phyloP scores from a whole-genome alignment of 2,888 invertebrate genomes.

The Criorhina ranunculi region DNA sequence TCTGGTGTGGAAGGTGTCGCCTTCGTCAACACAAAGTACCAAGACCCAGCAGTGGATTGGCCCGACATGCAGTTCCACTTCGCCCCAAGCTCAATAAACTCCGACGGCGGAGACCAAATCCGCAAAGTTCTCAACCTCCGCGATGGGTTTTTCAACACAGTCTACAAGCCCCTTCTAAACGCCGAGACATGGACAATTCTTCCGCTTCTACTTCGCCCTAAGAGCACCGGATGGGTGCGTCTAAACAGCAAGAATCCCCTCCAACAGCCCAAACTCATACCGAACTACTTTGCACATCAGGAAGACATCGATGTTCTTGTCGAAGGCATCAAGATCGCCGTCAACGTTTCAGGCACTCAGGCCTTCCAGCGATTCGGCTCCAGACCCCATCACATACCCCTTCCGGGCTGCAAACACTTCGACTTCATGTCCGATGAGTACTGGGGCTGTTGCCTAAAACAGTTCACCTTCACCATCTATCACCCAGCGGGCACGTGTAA shows the following conservation, averaged over 20 bases:
- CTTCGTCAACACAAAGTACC: slow-evolving; percentile 94
- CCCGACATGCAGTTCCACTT: slow-evolving; percentile 96
- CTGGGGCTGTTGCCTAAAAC: slow-evolving; percentile 93
- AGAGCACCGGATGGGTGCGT: slow-evolving; percentile 94
- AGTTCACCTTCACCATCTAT: slow-evolving; percentile 93
- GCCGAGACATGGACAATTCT: slow-evolving; percentile 94
- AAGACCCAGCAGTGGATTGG: slow-evolving; percentile 90
- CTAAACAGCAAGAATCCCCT: slow-evolving; percentile 92
- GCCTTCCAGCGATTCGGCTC: slow-evolving; percentile 93
- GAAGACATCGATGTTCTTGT: slow-evolving; percentile 92
- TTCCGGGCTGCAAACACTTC: slow-evolving; percentile 92
- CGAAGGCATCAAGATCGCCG: slow-evolving; percentile 93
- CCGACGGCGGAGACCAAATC: slow-evolving; percentile 93
- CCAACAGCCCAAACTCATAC: slow-evolving; percentile 93
- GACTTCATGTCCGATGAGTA: slow-evolving; percentile 91
- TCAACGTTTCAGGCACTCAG: slow-evolving; percentile 91
- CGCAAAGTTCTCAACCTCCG: slow-evolving; percentile 90
- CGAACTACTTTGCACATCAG: slow-evolving; percentile 95
- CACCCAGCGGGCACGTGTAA: slow-evolving; percentile 94
- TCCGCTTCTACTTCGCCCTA: slow-evolving; percentile 92
- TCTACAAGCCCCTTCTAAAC: slow-evolving; percentile 91
- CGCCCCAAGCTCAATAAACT: slow-evolving; percentile 92
- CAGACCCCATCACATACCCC: slow-evolving; percentile 90
- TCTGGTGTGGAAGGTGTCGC: slow-evolving; percentile 95
- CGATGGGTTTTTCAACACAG: slow-evolving; percentile 92